Evolutionary conservation across 2,888 invertebrate species (phyloP).

Genomic region (Omphaloscelis lunosa): DNA sequence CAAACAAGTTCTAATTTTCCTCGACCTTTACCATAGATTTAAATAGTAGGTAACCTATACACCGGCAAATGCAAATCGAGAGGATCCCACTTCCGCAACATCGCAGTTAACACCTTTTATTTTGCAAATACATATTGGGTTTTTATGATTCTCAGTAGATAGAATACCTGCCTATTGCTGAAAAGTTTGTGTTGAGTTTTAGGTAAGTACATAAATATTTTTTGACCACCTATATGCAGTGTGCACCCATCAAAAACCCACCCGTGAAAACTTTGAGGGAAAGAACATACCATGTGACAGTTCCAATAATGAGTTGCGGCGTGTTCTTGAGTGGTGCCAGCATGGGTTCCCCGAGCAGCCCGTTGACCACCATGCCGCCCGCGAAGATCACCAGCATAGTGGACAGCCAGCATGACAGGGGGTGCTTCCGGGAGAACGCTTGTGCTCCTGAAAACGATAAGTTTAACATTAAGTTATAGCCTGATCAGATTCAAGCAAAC

Average conservation of each 20-base stretch:
- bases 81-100: not conserved
- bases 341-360: conserved; percentile 98
- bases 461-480: not conserved
- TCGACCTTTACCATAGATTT: not conserved
- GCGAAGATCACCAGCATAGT: conserved; percentile 99
- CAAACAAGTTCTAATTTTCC: conserved; percentile 5
- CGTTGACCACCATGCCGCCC: conserved; percentile 98
- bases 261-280: not conserved
- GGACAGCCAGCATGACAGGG: conserved; percentile 99
- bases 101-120: not conserved
- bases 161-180: not conserved
- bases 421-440: conserved; percentile 98
- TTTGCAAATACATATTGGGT: not conserved
- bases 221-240: not conserved
- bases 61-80: not conserved
- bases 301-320: conserved; percentile 97
- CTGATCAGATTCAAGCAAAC: too few relatives aligned
- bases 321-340: conserved; percentile 98
- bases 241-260: not conserved
- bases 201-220: too few relatives aligned
- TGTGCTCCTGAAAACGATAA: conserved; percentile 92
- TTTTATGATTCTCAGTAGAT: not conserved
- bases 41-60: not conserved
- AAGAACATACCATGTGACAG: conserved; percentile 95
- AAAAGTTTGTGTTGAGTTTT: not conserved